Evolutionary conservation across 2,113 vertebrate genomes (phyloP).

Genomic region (Podarcis raffonei): DNA sequence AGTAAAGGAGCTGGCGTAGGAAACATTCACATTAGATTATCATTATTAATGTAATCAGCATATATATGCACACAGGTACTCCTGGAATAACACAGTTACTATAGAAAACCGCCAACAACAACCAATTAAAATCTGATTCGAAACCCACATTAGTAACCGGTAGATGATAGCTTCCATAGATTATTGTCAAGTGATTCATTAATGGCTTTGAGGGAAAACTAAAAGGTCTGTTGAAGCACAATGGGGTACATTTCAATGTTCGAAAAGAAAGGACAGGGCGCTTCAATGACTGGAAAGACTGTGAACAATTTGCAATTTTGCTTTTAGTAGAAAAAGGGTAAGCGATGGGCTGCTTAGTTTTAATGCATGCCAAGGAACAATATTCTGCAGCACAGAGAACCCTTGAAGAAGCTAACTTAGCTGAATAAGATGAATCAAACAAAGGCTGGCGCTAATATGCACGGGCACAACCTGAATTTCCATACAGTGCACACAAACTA

Average conservation of each 20-base stretch:
- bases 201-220: background rate
- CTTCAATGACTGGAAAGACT: constrained; percentile 27
- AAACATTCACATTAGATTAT: background rate
- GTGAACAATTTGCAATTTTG: background rate
- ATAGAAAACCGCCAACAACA: background rate
- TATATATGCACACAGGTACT: background rate
- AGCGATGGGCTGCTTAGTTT: background rate
- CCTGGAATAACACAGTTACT: background rate
- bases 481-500: background rate
- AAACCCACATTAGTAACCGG: background rate
- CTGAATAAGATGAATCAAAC: background rate
- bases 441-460: background rate
- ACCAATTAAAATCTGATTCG: background rate
- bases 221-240: background rate
- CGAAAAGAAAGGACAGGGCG: constrained; percentile 40
- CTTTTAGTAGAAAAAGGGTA: background rate
- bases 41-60: background rate
- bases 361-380: background rate
- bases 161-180: background rate
- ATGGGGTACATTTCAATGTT: constrained; percentile 15
- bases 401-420: background rate
- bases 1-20: background rate
- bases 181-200: background rate
- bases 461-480: background rate
- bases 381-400: background rate